A percentile compares a stretch with the other conserved stretches of the same genome.
phyloP scores from a whole-genome alignment of 2,888 invertebrate species.

The Deroplatys truncata region DNA sequence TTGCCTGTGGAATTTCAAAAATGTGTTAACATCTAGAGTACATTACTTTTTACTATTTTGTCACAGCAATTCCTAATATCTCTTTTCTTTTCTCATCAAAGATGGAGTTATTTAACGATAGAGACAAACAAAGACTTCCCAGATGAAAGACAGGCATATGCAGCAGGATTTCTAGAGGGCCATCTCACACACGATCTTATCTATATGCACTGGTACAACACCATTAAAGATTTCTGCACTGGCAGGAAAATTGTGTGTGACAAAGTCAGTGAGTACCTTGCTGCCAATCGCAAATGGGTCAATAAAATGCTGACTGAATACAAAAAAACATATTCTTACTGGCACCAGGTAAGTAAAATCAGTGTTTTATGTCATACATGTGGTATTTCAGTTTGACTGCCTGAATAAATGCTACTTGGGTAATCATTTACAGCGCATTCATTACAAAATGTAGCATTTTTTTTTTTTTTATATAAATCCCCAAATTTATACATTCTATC shows the following conservation, averaged over 20 bases:
- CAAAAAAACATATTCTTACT: constrained; percentile 51
- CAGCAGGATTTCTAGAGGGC: constrained; percentile 63
- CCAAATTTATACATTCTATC: too few relatives aligned
- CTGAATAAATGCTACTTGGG: too few relatives aligned
- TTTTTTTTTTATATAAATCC: too few relatives aligned
- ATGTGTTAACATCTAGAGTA: too few relatives aligned
- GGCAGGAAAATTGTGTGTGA: constrained; percentile 52
- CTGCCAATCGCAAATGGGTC: constrained; percentile 56
- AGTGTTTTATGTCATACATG: background rate
- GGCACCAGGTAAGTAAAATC: constrained; percentile 56
- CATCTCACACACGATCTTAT: constrained; percentile 56
- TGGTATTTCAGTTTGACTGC: background rate
- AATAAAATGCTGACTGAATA: constrained; percentile 45
- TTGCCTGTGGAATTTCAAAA: too few relatives aligned
- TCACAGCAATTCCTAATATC: background rate
- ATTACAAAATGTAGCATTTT: too few relatives aligned
- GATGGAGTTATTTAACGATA: constrained; percentile 60
- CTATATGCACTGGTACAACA: constrained; percentile 60
- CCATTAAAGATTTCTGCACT: constrained; percentile 55
- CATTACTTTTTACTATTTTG: too few relatives aligned
- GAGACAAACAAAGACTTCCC: constrained; percentile 47
- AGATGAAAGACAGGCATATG: constrained; percentile 59
- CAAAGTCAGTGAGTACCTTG: constrained; percentile 52
- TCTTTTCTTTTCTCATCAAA: constrained; percentile 35
- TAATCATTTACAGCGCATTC: too few relatives aligned